phyloP scores from a whole-genome alignment of 92 coral and sea anemone species.

The Anthopleura xanthogrammica region DNA sequence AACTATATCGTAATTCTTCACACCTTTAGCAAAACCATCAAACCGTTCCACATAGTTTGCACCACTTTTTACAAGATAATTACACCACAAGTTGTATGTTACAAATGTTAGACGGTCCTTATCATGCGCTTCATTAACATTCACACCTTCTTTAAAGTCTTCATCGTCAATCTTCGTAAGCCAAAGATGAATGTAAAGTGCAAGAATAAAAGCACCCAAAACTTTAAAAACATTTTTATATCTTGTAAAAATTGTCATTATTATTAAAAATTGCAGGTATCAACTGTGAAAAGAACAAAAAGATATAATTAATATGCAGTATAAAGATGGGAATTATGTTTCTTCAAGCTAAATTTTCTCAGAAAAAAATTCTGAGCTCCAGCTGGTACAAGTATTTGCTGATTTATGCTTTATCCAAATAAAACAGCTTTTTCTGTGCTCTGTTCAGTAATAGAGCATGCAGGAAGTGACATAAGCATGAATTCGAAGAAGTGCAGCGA shows the following conservation, averaged over 20 bases:
- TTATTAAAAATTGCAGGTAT: background rate
- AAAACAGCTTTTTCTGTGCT: too few species aligned
- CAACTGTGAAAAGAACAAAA: slow-evolving; percentile 5
- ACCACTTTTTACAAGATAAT: slow-evolving; percentile 21
- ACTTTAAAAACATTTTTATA: slow-evolving; percentile 7
- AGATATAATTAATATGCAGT: background rate
- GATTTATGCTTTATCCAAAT: too few species aligned
- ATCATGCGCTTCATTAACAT: background rate
- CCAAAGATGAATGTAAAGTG: slow-evolving; percentile 19
- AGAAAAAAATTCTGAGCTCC: too few species aligned
- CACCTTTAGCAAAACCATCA: slow-evolving; percentile 57
- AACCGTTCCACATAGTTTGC: slow-evolving; percentile 47
- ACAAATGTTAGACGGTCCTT: slow-evolving; percentile 43
- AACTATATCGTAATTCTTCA: slow-evolving; percentile 56
- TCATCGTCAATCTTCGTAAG: slow-evolving; percentile 12
- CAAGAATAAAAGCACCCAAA: background rate
- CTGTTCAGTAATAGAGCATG: too few species aligned
- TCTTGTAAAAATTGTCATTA: background rate
- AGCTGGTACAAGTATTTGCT: too few species aligned
- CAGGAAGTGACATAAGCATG: too few species aligned
- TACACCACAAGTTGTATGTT: slow-evolving; percentile 70
- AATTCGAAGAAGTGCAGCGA: too few species aligned
- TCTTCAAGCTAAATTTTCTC: too few species aligned
- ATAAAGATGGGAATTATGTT: too few species aligned
- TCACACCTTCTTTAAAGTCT: background rate